These are phyloP conservation scores for Brachypodius melanocephalos DNA, from an alignment of 2,113 vertebrate genomes.

Conservation along the genomic window DNA sequence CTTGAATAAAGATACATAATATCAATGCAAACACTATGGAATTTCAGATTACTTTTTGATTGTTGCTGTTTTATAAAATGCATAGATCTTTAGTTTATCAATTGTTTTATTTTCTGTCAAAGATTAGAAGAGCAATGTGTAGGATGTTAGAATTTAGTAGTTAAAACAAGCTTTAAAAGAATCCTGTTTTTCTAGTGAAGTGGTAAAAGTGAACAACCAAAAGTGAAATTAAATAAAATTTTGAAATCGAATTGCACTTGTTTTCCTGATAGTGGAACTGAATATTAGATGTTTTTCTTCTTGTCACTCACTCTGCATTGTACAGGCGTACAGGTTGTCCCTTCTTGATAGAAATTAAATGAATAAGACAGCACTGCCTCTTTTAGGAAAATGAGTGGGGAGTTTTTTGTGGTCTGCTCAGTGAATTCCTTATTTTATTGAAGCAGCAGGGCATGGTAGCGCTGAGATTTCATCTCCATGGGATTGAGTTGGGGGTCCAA, in stretches of 20 bases:
- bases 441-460: neutral
- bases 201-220: neutral
- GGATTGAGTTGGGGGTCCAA: neutral
- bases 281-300: neutral
- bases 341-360: neutral
- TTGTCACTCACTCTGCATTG: neutral
- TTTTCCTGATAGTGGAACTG: neutral
- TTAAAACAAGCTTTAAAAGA: neutral
- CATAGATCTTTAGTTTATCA: neutral
- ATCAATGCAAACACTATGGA: neutral
- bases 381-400: neutral
- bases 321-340: neutral
- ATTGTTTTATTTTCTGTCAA: neutral
- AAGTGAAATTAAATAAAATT: neutral
- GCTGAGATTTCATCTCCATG: neutral
- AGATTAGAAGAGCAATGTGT: neutral
- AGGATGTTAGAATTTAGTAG: neutral
- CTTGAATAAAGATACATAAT: neutral
- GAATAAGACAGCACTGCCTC: neutral
- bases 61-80: neutral
- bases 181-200: neutral
- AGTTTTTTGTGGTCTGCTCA: neutral
- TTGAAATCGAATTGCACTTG: neutral
- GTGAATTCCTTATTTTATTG: neutral
- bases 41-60: neutral